phyloP scores from a whole-genome alignment of 2,888 invertebrate genomes.

The Drosophila quasianomalipes region DNA sequence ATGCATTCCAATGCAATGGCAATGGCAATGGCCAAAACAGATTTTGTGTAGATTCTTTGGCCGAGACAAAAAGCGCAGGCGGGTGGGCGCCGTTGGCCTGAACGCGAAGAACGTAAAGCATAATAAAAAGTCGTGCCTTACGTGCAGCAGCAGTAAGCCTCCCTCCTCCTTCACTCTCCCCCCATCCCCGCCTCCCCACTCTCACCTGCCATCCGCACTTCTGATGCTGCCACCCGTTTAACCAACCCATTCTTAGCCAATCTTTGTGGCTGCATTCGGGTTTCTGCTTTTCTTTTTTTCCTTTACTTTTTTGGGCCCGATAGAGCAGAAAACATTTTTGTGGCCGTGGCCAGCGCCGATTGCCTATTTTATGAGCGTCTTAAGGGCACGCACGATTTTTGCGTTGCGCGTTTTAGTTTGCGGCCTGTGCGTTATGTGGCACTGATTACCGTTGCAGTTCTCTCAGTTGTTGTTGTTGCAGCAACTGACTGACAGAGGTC shows the following conservation, averaged over 20 bases:
- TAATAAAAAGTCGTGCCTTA: slow-evolving; percentile 79
- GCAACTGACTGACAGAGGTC: slow-evolving; percentile 58
- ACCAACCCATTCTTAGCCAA: slow-evolving; percentile 47
- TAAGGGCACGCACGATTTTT: slow-evolving; percentile 81
- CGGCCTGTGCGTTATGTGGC: slow-evolving; percentile 78
- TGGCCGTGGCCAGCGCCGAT: slow-evolving; percentile 68
- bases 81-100: slow-evolving; percentile 77
- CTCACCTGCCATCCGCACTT: background rate
- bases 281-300: slow-evolving; percentile 17
- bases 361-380: slow-evolving; percentile 81
- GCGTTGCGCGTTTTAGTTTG: slow-evolving; percentile 77
- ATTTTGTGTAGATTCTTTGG: slow-evolving; percentile 66
- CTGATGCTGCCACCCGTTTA: slow-evolving; percentile 29
- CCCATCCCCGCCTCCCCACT: too few relatives aligned
- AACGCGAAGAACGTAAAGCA: slow-evolving; percentile 75
- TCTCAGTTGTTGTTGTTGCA: slow-evolving; percentile 19
- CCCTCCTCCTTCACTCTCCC: background rate
- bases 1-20: slow-evolving; percentile 71
- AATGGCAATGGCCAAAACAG: slow-evolving; percentile 72
- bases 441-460: slow-evolving; percentile 75
- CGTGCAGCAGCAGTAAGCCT: slow-evolving; percentile 65
- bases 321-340: slow-evolving; percentile 66
- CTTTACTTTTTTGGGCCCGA: slow-evolving; percentile 47
- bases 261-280: slow-evolving; percentile 30
- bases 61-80: slow-evolving; percentile 73